A percentile compares a stretch with the other conserved stretches of the same genome.
phyloP scores from a whole-genome alignment of 2,113 vertebrate species.

The human (Homo sapiens) region GRCh38 chr5:36578501-36579000 shows the following conservation, averaged over 20 bases:
- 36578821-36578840: neutral
- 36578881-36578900: neutral
- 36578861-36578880: neutral
- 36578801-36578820: neutral
- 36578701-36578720: neutral
- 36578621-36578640: constrained; percentile 30
- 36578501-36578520: neutral
- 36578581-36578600: neutral
- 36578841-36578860: neutral
- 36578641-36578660: neutral
- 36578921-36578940: too few relatives aligned
- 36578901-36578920: too few relatives aligned
- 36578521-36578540: neutral
- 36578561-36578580: neutral
- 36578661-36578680: neutral
- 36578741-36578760: constrained; percentile 7
- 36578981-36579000: too few relatives aligned
- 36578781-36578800: neutral
- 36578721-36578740: neutral
- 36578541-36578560: neutral
- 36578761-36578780: neutral
- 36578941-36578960: too few relatives aligned
- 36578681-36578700: constrained; percentile 12
- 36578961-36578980: too few relatives aligned
- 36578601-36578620: neutral